These are phyloP conservation scores for Parnassius orleans DNA, from an alignment of 2,888 invertebrate genomes.

Conservation along the genomic window DNA sequence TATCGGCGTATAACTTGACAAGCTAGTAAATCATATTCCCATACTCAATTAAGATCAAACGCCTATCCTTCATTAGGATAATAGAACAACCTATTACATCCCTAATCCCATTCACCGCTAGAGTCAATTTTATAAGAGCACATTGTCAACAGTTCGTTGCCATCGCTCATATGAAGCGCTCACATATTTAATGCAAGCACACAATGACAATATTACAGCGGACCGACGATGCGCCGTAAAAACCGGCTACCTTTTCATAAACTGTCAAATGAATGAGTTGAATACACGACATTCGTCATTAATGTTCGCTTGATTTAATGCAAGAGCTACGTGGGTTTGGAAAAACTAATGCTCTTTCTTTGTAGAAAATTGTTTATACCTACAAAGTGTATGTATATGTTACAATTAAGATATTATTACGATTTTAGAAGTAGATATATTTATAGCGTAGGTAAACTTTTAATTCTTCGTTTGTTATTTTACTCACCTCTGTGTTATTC, in stretches of 20 bases:
- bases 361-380: too few relatives aligned
- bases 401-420: too few relatives aligned
- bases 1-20: conserved; percentile 47
- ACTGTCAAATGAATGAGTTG: conserved; percentile 60
- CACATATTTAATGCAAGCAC: conserved; percentile 58
- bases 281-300: conserved; percentile 72
- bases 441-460: too few relatives aligned
- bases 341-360: too few relatives aligned
- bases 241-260: conserved; percentile 63
- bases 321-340: conserved; percentile 30
- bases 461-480: too few relatives aligned
- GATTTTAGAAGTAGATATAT: too few relatives aligned
- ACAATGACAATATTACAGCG: conserved; percentile 52
- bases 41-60: conserved; percentile 66
- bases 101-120: conserved; percentile 67
- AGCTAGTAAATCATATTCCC: conserved; percentile 68
- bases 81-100: conserved; percentile 60
- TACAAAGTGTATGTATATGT: too few relatives aligned
- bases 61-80: conserved; percentile 59
- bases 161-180: conserved; percentile 70
- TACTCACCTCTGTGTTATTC: too few relatives aligned
- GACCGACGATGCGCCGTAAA: conserved; percentile 54
- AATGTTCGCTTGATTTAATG: conserved; percentile 61
- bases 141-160: conserved; percentile 62
- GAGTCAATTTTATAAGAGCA: conserved; percentile 70